Conservation (phyloP, 2,888 invertebrate species). For the Apamea monoglypha region DNA sequence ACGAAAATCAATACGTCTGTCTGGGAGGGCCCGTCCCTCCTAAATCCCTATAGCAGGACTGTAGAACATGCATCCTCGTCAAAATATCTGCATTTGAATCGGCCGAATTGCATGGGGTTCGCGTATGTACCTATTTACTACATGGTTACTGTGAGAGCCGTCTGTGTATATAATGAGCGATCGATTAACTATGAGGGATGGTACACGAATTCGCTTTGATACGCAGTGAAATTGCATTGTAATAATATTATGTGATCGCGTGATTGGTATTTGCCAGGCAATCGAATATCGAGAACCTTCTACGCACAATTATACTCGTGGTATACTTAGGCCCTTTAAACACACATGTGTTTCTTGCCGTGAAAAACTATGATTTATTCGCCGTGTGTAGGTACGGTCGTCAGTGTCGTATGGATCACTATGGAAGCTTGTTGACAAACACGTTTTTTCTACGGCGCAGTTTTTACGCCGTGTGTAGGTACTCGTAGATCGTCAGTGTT, state of each 20-base stretch:
- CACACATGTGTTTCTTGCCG: neutral
- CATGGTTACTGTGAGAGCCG: conserved; percentile 10
- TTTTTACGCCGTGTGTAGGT: too few species aligned
- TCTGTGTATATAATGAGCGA: conserved; percentile 27
- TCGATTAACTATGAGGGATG: conserved; percentile 55
- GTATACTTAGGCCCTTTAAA: neutral
- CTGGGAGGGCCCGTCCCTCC: conserved; percentile 84
- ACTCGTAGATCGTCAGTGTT: too few species aligned
- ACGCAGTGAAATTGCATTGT: conserved; percentile 39
- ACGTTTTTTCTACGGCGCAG: too few species aligned
- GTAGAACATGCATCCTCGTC: conserved; percentile 67
- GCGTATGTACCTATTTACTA: conserved; percentile 44
- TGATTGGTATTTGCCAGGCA: conserved; percentile 11
- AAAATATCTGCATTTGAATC: conserved; percentile 81
- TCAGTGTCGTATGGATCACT: too few species aligned
- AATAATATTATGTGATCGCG: conserved; percentile 23
- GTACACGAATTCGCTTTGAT: conserved; percentile 33
- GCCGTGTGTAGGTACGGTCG: too few species aligned
- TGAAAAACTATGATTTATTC: too few species aligned
- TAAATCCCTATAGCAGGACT: conserved; percentile 67
- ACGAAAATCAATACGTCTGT: conserved; percentile 86
- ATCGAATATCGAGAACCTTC: conserved; percentile 13
- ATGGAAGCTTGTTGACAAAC: too few species aligned
- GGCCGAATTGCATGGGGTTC: conserved; percentile 66
- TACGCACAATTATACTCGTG: neutral